Conservation (phyloP, 92 coral and sea anemone genomes). For the Montipora capitata region DNA sequence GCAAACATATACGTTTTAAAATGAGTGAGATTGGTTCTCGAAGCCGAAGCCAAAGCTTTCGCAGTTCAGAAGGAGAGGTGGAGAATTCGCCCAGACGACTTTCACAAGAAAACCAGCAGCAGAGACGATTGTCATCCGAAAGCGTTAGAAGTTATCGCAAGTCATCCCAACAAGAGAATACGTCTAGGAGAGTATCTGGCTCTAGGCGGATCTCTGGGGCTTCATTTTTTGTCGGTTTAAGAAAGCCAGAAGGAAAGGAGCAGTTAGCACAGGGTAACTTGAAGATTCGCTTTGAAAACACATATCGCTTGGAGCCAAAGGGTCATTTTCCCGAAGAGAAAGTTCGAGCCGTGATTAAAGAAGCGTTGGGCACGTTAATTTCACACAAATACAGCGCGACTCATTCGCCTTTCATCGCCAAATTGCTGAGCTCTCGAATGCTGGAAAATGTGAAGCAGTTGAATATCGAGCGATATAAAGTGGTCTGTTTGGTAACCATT, state of each 20-base stretch:
- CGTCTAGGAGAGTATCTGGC: neutral
- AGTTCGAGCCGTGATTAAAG: conserved; percentile 65
- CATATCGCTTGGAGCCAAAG: conserved; percentile 84
- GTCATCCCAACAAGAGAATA: conserved; percentile 12
- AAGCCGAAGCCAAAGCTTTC: conserved; percentile 5
- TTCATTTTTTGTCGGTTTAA: conserved; percentile 23
- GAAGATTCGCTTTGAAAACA: conserved; percentile 64
- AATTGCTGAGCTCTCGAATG: conserved; percentile 61
- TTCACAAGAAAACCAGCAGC: conserved; percentile 19
- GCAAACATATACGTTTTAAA: neutral
- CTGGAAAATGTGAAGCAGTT: conserved; percentile 67
- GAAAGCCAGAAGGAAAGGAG: conserved; percentile 12
- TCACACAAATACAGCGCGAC: conserved; percentile 38
- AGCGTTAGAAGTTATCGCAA: conserved; percentile 26
- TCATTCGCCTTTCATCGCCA: conserved; percentile 54
- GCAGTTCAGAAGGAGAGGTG: neutral
- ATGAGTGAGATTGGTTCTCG: conserved; percentile 1
- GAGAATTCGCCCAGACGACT: neutral
- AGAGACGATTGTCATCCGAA: conserved; percentile 25
- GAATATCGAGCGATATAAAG: conserved; percentile 69
- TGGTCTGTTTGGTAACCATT: conserved; percentile 78
- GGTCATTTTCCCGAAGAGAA: conserved; percentile 66
- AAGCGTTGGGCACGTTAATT: conserved; percentile 53
- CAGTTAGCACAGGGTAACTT: neutral
- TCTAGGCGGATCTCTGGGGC: conserved; percentile 37